phyloP scores from a whole-genome alignment of 1,140 invertebrate species.

The Drosophila teissieri region DNA sequence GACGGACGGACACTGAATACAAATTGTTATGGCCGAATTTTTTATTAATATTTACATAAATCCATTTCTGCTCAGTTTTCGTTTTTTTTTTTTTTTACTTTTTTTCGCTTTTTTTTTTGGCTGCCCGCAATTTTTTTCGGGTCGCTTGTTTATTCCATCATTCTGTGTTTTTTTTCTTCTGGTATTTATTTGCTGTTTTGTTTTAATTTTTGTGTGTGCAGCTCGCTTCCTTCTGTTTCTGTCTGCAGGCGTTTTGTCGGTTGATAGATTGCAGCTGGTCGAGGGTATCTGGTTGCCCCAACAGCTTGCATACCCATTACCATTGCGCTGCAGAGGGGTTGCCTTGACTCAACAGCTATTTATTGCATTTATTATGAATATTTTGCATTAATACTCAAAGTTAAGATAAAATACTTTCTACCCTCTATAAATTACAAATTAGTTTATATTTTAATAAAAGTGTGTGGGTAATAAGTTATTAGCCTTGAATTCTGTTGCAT shows the following conservation, averaged over 20 bases:
- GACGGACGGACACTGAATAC: constrained; percentile 37
- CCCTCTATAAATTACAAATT: no score
- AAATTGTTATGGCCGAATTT: constrained; percentile 62
- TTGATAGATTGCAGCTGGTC: constrained; percentile 80
- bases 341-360: no score
- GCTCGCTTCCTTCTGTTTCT: constrained; percentile 69
- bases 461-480: no score
- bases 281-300: constrained; percentile 58
- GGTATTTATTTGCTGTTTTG: constrained; percentile 39
- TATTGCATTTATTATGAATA: no score
- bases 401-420: no score
- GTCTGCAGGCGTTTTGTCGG: constrained; percentile 74
- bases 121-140: constrained; percentile 45
- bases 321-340: background rate
- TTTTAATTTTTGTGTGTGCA: constrained; percentile 40
- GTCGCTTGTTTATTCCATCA: constrained; percentile 17
- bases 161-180: constrained; percentile 6
- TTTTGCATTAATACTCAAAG: no score
- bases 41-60: constrained; percentile 76
- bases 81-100: constrained; percentile 22
- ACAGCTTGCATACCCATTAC: constrained; percentile 22
- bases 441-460: no score
- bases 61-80: constrained; percentile 57
- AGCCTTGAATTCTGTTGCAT: no score
- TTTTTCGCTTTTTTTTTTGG: constrained; percentile 43